Evolutionary conservation across 2,888 invertebrate species (phyloP), one percentile per base, ranked within the genome.

Genomic region (Sesia apiformis): DNA sequence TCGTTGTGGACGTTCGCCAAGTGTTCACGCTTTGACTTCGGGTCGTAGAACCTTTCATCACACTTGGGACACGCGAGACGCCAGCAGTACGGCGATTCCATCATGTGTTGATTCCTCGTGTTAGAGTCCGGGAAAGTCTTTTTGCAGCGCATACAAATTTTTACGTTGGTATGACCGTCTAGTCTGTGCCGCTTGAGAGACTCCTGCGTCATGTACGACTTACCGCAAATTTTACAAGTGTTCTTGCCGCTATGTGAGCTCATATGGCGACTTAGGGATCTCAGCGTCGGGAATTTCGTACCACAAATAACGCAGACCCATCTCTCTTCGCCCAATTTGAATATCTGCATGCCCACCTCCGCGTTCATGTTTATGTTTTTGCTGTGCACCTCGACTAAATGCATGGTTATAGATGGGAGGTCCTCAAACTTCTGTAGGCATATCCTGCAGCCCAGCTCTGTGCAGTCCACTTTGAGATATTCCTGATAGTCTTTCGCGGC

Each of bases 141-240:
- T 54, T 66, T 68, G 53, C 75, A 75, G 54, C 65, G 66, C 49
- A 62, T 58, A 54, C 74, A 75, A 3, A 62, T 40, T 39, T 58
- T 59, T 43, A 58, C 53, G 6, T 57, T 6, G 55, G 52, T 40
- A 51, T 70, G 70, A 3, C 59, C 58, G 5, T 55, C 55, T 8
- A 49, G 59, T 23, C 66, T 58, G 50, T 72, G 74, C 0, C 60
- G 58, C 55, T 63, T 62, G 8, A 74, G 55, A 3, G 68, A 60
- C 0, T 63, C 59, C 3, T 6, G 7, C 5, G 42, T 42, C 5
- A 6, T 42, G 7, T 42, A 42, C 7, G 42, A 42, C 42, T 7
- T 42, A 1, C 42, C 42, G 49, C 84, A 84, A 3, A 72, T 69
- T 51, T 83, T 79, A 52, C 84, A 84, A 0, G 78, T 78, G 55